Evolutionary conservation across 1,140 invertebrate species (phyloP), one percentile per base, ranked within the genome.

Genomic region (Phymastichus coffea): DNA sequence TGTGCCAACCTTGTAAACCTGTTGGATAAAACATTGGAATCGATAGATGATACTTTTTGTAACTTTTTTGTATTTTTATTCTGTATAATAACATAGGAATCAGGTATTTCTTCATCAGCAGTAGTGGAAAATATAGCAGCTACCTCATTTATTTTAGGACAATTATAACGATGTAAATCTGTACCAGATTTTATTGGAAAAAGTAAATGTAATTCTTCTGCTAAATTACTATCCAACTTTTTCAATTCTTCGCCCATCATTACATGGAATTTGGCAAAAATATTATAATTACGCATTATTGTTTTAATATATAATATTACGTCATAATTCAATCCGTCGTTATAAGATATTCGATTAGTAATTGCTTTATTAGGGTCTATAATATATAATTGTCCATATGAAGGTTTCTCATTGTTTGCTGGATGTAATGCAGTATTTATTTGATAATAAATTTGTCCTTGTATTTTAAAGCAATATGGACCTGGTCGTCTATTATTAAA

Each of bases 41-140:
- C 49, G 48, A 60, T 60, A 23, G 22, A 28, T 30, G 48, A 44
- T 8, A 52, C 57, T n/a, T 2, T 14, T 49, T 56, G 9, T 26
- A 64, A 26, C n/a, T 55, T 14, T 28, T 55, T 55, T 8, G 22
- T 43, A 40, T 26, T 48, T 48, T 25, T 17, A 19, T 25, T 52
- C 9, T 44, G 58, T 19, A 66, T 48, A 20, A 47, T 51, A 15
- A 66, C 62, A n/a, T n/a, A n/a, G n/a, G n/a, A n/a, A n/a, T n/a
- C n/a, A n/a, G n/a, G n/a, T n/a, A n/a, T n/a, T n/a, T 66, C 65
- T 14, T 58, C 58, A 47, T 61, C 54, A 38, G 49, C 54, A 14
- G 48, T 66, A n/a, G 59, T 63, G 23, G 55, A 54, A 30, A 65
- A 65, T 9, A 65, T 57, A n/a, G 60, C 56, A 28, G 64, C 57